Evolutionary conservation across 2,113 vertebrate genomes (phyloP), one percentile per base, ranked within the genome.

Genomic region (Megaceryle maxima): DNA sequence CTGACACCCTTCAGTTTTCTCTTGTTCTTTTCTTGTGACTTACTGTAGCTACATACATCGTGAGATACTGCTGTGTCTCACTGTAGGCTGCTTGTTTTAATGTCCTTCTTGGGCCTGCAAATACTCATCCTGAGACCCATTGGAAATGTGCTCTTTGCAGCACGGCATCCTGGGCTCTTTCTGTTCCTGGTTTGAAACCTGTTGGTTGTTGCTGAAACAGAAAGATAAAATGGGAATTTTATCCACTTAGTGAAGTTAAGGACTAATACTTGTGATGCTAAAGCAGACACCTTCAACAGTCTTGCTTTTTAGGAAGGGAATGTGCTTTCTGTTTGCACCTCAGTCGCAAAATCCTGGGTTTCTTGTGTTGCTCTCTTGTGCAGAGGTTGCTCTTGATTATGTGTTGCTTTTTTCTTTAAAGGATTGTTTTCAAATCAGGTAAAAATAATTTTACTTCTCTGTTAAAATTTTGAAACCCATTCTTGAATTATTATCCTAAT

Each of bases 31-130:
- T 67, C 68, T 37, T 39, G 31, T 55, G 67, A 22, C 0, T 0
- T 5, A 0, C 28, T 43, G n/a, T 22, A 41, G 46, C 77, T 66
- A 19, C 0, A 0, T 10, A 20, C 0, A 0, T 41, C 21, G 48
- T 6, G 21, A 87, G 29, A 17, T 44, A 13, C 24, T 39, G 53
- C 74, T 1, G 2, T n/a, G 12, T 72, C 28, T 82, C 22, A 4
- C 41, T 51, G 31, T 12, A 41, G 51, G 25, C 43, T 51, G 43
- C 74, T 57, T 78, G 7, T 29, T 87, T 1, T 1, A 35, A 51
- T 26, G 31, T 87, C 60, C 35, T 46, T 67, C 21, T 72, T 76
- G 78, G 78, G 24, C 63, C 53, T 2, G 1, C 2, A 5, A 68
- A 62, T 83, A 21, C 35, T 59, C 66, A 66, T 80, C 31, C 24